phyloP scores from a whole-genome alignment of 2,113 vertebrate species.

The Conger conger region DNA sequence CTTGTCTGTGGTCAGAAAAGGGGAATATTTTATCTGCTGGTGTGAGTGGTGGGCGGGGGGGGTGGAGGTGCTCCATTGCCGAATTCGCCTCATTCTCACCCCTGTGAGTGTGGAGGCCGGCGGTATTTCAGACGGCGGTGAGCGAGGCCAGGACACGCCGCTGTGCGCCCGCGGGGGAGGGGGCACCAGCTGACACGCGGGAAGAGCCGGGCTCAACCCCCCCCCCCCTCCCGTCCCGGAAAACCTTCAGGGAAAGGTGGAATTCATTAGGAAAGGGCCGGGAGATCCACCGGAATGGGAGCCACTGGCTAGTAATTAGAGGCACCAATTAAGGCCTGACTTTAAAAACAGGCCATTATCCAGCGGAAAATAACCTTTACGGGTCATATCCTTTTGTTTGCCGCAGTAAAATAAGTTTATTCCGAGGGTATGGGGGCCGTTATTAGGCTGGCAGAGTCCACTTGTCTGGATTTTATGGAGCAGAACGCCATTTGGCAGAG shows the following conservation, averaged over 20 bases:
- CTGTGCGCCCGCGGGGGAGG: background rate
- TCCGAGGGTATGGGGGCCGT: constrained; percentile 88
- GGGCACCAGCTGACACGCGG: background rate
- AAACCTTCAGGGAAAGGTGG: constrained; percentile 55
- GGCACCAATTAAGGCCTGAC: constrained; percentile 58
- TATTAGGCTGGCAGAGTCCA: constrained; percentile 89
- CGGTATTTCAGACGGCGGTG: background rate
- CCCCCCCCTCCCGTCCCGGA: constrained; percentile 37
- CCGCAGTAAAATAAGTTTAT: constrained; percentile 94
- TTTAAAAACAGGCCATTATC: constrained; percentile 81
- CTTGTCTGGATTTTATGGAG: constrained; percentile 92
- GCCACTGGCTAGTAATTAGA: constrained; percentile 69
- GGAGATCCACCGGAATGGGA: constrained; percentile 48
- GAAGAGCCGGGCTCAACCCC: background rate
- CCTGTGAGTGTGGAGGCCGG: background rate
- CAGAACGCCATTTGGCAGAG: constrained; percentile 85
- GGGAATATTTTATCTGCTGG: background rate
- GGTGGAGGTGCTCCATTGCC: too few relatives aligned
- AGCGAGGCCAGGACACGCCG: background rate
- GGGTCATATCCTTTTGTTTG: constrained; percentile 94
- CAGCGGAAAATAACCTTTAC: constrained; percentile 93
- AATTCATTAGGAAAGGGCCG: constrained; percentile 54
- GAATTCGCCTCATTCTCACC: background rate
- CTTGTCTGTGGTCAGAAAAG: background rate
- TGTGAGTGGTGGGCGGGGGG: background rate